Evolutionary conservation across 2,113 vertebrate genomes (phyloP).

Genomic region (Passer domesticus): DNA sequence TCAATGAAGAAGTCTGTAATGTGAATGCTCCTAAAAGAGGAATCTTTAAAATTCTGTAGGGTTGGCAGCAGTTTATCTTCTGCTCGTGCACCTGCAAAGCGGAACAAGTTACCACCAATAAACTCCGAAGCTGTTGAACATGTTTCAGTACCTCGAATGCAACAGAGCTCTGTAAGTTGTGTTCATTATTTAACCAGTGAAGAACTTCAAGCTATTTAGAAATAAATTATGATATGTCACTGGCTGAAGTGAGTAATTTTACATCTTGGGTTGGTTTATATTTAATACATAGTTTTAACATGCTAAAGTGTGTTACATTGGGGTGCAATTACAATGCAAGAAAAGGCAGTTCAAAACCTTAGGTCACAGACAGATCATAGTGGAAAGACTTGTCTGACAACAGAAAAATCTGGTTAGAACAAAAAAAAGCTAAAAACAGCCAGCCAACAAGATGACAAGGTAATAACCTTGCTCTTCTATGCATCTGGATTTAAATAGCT

Average conservation of each 20-base stretch:
- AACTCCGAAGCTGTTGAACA: constrained; percentile 65
- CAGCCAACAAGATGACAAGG: neutral
- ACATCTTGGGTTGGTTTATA: neutral
- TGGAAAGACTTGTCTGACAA: neutral
- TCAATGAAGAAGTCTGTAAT: neutral
- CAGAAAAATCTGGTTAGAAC: neutral
- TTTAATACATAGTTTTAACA: neutral
- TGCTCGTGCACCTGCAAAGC: neutral
- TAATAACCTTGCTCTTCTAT: neutral
- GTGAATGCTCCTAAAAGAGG: neutral
- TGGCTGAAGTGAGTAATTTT: neutral
- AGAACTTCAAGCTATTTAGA: neutral
- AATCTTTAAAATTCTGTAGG: constrained; percentile 58
- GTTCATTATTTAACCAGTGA: neutral
- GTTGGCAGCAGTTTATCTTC: constrained; percentile 58
- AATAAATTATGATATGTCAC: neutral
- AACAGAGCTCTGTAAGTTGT: constrained; percentile 72
- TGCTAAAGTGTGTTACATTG: neutral
- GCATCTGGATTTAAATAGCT: neutral
- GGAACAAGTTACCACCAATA: constrained; percentile 77
- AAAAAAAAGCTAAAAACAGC: neutral
- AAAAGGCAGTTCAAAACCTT: neutral
- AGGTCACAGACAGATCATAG: neutral
- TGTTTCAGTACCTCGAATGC: constrained; percentile 40
- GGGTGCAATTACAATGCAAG: neutral